Conservation (phyloP, 1,140 invertebrate species). For the Halesus radiatus region DNA sequence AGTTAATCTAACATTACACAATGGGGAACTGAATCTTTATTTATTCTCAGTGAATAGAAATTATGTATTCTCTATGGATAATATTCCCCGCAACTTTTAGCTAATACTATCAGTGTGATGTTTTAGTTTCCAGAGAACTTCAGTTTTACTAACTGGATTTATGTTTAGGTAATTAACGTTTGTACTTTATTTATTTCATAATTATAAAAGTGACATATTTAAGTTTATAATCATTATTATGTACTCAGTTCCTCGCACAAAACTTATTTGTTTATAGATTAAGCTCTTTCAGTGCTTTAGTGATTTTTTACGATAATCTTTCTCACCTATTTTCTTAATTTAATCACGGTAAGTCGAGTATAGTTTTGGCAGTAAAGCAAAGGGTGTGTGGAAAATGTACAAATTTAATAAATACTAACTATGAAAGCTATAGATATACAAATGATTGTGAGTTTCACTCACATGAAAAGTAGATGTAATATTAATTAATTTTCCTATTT, state of each 20-base stretch:
- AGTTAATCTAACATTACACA: conserved; percentile 20
- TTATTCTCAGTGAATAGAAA: conserved; percentile 9
- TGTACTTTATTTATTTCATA: conserved; percentile 37
- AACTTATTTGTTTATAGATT: conserved; percentile 19
- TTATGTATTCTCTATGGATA: conserved; percentile 4
- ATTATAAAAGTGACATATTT: conserved; percentile 9
- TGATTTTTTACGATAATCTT: conserved; percentile 15
- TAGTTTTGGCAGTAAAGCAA: not conserved
- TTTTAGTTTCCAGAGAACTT: conserved; percentile 10
- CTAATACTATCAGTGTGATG: not conserved
- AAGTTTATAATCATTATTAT: conserved; percentile 24
- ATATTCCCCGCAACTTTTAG: conserved; percentile 10
- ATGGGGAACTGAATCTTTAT: conserved; percentile 39
- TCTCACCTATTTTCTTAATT: not conserved
- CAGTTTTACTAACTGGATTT: conserved; percentile 14
- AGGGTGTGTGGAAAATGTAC: conserved; percentile 22
- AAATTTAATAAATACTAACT: conserved; percentile 27
- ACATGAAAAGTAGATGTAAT: not conserved
- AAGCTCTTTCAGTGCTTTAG: not conserved
- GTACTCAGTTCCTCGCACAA: conserved; percentile 50
- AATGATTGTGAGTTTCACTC: not conserved
- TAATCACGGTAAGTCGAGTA: not conserved
- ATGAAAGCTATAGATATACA: conserved; percentile 10
- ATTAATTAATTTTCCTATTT: conserved; percentile 15
- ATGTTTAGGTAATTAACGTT: conserved; percentile 25